Evolutionary conservation across 35 echinoderm and acorn worm genomes (phyloP).

Genomic region (Ophioderma brevispina): DNA sequence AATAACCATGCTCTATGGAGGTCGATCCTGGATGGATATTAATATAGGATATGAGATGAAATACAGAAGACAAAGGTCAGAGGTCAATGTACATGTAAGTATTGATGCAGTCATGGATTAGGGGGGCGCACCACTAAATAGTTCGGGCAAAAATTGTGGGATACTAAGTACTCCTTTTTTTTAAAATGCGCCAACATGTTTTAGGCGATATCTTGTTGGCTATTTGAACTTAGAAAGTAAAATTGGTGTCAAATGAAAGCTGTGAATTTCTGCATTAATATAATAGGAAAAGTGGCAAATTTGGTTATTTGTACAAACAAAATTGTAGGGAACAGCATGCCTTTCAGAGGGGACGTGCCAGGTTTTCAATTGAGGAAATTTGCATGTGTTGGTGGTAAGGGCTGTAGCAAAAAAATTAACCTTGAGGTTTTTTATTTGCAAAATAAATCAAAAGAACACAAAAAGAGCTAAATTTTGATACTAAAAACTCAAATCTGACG

Average conservation of each 20-base stretch:
- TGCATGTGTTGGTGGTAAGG: neutral
- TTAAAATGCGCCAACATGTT: neutral
- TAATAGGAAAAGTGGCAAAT: no score
- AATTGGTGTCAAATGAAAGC: no score
- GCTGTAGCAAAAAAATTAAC: neutral
- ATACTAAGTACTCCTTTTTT: no score
- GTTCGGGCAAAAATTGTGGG: no score
- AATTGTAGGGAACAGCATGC: neutral
- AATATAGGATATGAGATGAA: conserved; percentile 51
- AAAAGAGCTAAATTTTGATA: no score
- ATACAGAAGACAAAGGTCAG: conserved; percentile 31
- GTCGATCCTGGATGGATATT: conserved; percentile 81
- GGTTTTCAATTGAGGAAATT: neutral
- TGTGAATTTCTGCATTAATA: no score
- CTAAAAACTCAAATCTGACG: no score
- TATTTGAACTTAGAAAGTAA: no score
- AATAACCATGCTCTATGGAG: conserved; percentile 81
- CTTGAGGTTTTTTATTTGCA: neutral
- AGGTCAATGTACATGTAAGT: conserved; percentile 83
- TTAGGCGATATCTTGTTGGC: no score
- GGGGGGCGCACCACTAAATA: no score
- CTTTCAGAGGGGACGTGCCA: neutral
- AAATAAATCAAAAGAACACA: no score
- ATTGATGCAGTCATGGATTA: neutral
- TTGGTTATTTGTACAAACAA: neutral